Evolutionary conservation across 2,888 invertebrate species (phyloP).

Genomic region (Rhingia campestris): DNA sequence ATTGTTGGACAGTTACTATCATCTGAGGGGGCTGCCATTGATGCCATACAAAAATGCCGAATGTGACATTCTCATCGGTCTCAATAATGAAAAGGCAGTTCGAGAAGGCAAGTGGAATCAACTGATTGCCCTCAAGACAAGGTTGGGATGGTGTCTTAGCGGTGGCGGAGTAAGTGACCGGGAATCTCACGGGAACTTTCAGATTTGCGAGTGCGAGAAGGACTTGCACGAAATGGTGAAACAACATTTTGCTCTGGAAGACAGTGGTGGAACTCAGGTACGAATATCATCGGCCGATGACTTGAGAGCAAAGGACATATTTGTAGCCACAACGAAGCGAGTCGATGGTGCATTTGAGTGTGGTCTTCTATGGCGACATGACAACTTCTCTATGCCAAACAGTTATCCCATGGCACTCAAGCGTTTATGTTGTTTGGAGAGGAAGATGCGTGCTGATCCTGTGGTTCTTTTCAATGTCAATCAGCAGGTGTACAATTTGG

Average conservation of each 20-base stretch:
- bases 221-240: constrained; percentile 6
- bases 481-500: no score
- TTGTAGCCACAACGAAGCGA: constrained; percentile 20
- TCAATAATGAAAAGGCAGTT: constrained; percentile 10
- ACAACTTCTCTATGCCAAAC: no score
- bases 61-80: constrained; percentile 29
- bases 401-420: constrained; percentile 41
- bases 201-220: constrained; percentile 34
- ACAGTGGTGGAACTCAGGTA: no score
- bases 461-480: no score
- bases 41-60: constrained; percentile 11
- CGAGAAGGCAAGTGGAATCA: constrained; percentile 10
- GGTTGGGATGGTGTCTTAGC: constrained; percentile 24
- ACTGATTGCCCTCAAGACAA: constrained; percentile 14
- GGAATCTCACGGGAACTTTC: background rate
- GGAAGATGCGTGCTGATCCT: no score
- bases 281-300: no score
- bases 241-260: no score
- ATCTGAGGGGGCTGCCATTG: constrained; percentile 18
- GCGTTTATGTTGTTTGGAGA: constrained; percentile 30
- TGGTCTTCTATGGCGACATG: no score
- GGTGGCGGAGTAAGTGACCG: background rate
- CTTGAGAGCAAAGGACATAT: no score
- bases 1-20: constrained; percentile 4
- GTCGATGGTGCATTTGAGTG: constrained; percentile 29